A percentile compares a stretch with the other conserved stretches of the same genome.
Conservation (phyloP, 2,113 vertebrate species). For the Neopipo cinnamomea region DNA sequence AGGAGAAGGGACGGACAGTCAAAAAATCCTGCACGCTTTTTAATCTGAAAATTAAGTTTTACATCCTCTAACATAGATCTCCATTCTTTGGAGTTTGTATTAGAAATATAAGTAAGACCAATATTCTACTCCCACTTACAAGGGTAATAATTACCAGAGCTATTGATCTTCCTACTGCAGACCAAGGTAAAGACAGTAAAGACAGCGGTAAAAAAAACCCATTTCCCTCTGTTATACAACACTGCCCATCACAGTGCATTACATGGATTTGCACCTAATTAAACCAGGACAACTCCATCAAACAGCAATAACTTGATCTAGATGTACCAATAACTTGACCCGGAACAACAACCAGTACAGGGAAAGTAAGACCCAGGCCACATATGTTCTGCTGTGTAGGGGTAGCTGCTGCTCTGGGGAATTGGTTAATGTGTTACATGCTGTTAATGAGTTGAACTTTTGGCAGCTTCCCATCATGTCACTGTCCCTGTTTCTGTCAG, state of each 20-base stretch:
- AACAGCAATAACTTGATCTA: neutral
- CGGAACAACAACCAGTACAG: neutral
- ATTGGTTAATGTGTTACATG: constrained; percentile 55
- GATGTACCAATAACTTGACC: neutral
- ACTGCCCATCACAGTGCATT: neutral
- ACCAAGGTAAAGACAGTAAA: neutral
- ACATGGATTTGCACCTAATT: neutral
- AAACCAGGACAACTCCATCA: neutral
- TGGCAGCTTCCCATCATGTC: constrained; percentile 20
- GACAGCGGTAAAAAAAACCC: neutral
- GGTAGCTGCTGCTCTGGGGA: neutral
- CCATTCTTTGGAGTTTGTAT: neutral
- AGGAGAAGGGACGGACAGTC: neutral
- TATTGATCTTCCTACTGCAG: constrained; percentile 22
- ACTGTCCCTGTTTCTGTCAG: constrained; percentile 8
- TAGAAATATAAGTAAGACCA: neutral
- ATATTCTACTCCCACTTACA: neutral
- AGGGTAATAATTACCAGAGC: constrained; percentile 39
- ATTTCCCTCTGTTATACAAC: neutral
- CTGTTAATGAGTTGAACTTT: constrained; percentile 37
- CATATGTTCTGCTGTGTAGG: neutral
- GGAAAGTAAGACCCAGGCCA: neutral
- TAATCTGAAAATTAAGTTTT: neutral
- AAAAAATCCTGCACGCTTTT: neutral
- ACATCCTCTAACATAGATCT: neutral